Conservation (phyloP, 2,113 vertebrate genomes). For the Peromyscus californicus region DNA sequence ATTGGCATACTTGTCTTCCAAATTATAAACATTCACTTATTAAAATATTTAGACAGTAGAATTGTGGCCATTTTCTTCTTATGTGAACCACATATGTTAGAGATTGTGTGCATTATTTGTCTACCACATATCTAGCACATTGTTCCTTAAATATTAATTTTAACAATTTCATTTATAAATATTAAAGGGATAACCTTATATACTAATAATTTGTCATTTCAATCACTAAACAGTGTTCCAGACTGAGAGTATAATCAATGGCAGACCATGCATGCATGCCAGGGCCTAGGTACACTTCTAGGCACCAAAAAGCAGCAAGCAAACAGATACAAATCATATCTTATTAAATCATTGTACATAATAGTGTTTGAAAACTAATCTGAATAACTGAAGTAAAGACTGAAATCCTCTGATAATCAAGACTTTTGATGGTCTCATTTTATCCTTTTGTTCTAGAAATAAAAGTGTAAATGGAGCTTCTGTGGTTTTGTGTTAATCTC, state of each 20-base stretch:
- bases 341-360: background rate
- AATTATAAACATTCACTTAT: background rate
- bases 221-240: conserved; percentile 12
- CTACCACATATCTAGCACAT: background rate
- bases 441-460: background rate
- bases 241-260: background rate
- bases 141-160: background rate
- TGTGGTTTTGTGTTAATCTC: background rate
- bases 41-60: conserved; percentile 31
- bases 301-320: background rate
- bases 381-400: background rate
- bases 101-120: background rate
- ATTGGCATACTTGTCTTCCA: background rate
- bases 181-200: background rate
- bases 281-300: background rate
- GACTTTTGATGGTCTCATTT: background rate
- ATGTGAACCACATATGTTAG: background rate
- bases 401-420: background rate
- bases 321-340: too few species aligned
- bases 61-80: conserved; percentile 10
- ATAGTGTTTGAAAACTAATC: background rate
- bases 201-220: background rate
- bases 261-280: background rate
- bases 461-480: background rate
- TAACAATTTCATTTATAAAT: background rate